Evolutionary conservation across 2,797 vertebrate species (phyloP).

Genomic region (Phalloptychus januarius): DNA sequence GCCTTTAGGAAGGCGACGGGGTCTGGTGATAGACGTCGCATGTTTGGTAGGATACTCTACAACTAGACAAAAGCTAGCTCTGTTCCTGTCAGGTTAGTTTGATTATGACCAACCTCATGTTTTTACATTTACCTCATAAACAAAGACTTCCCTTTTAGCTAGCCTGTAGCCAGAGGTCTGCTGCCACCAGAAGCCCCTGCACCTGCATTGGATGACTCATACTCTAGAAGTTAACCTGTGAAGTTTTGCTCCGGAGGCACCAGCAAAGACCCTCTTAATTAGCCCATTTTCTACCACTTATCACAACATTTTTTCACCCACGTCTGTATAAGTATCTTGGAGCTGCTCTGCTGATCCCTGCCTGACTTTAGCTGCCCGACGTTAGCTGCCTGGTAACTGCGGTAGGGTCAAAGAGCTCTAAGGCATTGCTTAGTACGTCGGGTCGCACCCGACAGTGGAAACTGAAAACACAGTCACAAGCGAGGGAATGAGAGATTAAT

Average conservation of each 20-base stretch:
- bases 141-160: background rate
- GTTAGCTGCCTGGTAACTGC: background rate
- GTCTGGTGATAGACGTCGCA: too few species aligned
- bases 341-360: background rate
- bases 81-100: background rate
- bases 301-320: conserved; percentile 2
- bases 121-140: background rate
- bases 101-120: background rate
- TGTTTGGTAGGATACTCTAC: background rate
- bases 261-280: background rate
- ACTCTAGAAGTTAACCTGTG: background rate
- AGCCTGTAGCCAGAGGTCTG: background rate
- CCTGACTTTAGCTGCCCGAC: conserved; percentile 7
- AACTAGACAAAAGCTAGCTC: background rate
- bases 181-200: background rate
- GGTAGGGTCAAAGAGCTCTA: background rate
- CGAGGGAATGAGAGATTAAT: conserved; percentile 49
- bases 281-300: background rate
- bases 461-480: conserved; percentile 27
- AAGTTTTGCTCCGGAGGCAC: background rate
- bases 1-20: too few species aligned
- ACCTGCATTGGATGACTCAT: background rate
- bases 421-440: conserved; percentile 18
- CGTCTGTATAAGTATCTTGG: background rate
- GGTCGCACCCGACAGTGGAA: conserved; percentile 17